phyloP scores from a whole-genome alignment of 2,113 vertebrate species.

The Albula goreensis region DNA sequence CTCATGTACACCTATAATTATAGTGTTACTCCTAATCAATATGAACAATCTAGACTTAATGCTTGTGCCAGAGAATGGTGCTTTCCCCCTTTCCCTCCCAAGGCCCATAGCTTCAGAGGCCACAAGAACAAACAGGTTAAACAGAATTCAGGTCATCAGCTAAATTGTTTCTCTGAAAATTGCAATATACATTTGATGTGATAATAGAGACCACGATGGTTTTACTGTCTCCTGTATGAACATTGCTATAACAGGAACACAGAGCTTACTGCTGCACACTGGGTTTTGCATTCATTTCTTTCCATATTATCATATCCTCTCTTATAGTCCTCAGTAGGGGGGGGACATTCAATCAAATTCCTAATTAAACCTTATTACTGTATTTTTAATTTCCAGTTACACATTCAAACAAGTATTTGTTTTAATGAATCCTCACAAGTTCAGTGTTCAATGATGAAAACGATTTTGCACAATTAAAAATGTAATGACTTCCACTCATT shows the following conservation, averaged over 20 bases:
- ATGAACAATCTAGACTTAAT: constrained; percentile 74
- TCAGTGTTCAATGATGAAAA: background rate
- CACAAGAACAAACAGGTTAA: background rate
- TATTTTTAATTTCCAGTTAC: background rate
- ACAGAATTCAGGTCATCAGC: background rate
- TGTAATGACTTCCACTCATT: too few species aligned
- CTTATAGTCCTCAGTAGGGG: background rate
- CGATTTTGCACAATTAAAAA: background rate
- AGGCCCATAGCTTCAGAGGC: constrained; percentile 3
- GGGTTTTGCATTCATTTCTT: background rate
- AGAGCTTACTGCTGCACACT: background rate
- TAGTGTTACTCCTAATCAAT: constrained; percentile 81
- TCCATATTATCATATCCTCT: background rate
- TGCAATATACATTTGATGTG: background rate
- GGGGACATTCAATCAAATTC: background rate
- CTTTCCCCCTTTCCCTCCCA: background rate
- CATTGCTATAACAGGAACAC: background rate
- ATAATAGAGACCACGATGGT: background rate
- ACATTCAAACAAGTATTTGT: background rate
- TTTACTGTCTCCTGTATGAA: background rate
- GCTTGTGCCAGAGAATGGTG: constrained; percentile 37
- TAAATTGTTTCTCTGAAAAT: background rate
- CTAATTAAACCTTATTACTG: background rate
- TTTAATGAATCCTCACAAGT: background rate
- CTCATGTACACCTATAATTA: constrained; percentile 58